These are phyloP conservation scores for Tiliqua scincoides DNA, from an alignment of 2,113 vertebrate genomes.

Conservation along the genomic window DNA sequence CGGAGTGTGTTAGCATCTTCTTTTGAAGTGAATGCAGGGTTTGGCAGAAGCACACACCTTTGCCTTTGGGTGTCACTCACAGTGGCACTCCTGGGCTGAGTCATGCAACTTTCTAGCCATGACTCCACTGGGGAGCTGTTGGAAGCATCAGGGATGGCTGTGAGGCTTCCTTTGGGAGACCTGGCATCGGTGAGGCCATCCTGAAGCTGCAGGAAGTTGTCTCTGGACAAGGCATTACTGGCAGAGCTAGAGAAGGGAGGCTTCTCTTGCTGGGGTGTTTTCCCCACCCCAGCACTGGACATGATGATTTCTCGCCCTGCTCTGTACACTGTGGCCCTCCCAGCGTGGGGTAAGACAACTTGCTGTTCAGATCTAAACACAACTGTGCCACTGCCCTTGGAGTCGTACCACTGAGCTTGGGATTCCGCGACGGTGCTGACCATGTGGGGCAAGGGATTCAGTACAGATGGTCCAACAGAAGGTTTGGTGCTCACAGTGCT, in stretches of 20 bases:
- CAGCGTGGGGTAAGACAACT: neutral
- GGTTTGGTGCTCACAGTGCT: neutral
- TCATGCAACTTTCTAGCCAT: neutral
- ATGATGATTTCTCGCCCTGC: constrained; percentile 7
- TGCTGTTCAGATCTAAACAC: constrained; percentile 56
- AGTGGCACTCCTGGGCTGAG: neutral
- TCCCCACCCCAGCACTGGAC: neutral
- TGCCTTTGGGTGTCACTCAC: neutral
- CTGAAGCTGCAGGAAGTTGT: fast-evolving
- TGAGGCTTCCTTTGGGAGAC: fast-evolving
- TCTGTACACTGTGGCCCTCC: constrained; percentile 46
- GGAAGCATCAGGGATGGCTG: fast-evolving
- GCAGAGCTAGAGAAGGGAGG: fast-evolving
- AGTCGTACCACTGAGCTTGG: neutral
- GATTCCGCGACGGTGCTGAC: neutral
- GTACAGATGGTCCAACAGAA: neutral
- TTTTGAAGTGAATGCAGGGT: neutral
- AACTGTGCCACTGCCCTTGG: constrained; percentile 19
- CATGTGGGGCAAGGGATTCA: neutral
- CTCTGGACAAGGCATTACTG: fast-evolving
- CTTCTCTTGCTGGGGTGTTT: fast-evolving
- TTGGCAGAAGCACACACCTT: neutral
- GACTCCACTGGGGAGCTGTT: neutral
- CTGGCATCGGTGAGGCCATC: fast-evolving
- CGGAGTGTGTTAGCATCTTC: neutral